Evolutionary conservation across 2,888 invertebrate genomes (phyloP), one percentile per base, ranked within the genome.

Genomic region (Drosophila sordidapex): DNA sequence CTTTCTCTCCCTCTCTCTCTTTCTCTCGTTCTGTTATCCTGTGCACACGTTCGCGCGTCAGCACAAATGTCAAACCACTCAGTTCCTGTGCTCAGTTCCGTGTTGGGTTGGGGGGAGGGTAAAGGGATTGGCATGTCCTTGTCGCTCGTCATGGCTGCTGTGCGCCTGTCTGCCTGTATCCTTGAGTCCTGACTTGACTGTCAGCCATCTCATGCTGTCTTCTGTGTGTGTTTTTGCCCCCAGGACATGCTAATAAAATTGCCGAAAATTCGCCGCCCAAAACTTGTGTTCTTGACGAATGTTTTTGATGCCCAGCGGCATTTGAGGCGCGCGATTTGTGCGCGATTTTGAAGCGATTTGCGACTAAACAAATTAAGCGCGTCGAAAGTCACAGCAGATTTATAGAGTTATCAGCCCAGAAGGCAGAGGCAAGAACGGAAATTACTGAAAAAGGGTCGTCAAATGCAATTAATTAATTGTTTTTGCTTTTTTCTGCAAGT

Each of bases 31-130:
- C 27, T 29, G 38, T 38, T n/a, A 70, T 78, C 87, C 86, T 72
- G 60, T 90, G 81, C 86, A 90, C 86, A 89, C 91, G 91, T 90
- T 89, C 90, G 86, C 90, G 83, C 90, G 82, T 91, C 89, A 89
- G 89, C 88, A 87, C 87, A 87, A 90, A 90, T 87, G 87, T 87
- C 87, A 87, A 87, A 87, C 91, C 91, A 90, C 90, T 90, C 90
- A 80, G 83, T 70, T 71, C 76, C 80, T 76, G 82, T 54, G 63
- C 52, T 48, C 62, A 36, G 29, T 49, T 63, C 63, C 38, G 35
- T 64, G 43, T 43, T 57, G 15, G 54, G 11, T 11, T 4, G 33
- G 8, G 21, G 13, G 27, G 4, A 18, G 36, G 27, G 36, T 0
- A n/a, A 40, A 27, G 38, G 56, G 56, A 64, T 57, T 73, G 65